A percentile compares a stretch with the other conserved stretches of the same genome.
Conservation (phyloP, 2,797 vertebrate species). For the Tympanoctomys barrerae region DNA sequence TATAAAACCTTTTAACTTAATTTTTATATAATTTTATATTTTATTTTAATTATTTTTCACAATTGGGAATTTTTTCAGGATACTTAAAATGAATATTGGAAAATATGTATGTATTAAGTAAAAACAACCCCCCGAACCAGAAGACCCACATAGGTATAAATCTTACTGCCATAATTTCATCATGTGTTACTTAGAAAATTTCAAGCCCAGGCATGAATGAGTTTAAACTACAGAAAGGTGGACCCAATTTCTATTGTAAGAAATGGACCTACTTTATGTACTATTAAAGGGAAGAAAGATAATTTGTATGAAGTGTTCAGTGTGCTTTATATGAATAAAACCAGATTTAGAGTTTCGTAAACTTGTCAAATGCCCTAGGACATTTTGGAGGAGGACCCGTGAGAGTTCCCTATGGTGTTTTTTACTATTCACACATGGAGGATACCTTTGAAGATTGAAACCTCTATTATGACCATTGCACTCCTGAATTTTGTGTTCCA, state of each 20-base stretch:
- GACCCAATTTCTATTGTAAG: not conserved
- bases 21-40: slow-evolving; percentile 52
- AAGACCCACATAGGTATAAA: not conserved
- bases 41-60: slow-evolving; percentile 54
- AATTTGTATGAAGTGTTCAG: not conserved
- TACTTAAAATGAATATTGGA: not conserved
- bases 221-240: not conserved
- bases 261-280: not conserved
- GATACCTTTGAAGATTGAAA: not conserved
- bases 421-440: not conserved
- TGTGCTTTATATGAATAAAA: not conserved
- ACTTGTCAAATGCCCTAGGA: not conserved
- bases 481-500: not conserved
- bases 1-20: slow-evolving; percentile 49
- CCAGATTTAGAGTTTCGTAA: not conserved
- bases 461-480: not conserved
- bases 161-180: not conserved
- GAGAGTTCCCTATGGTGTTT: not conserved
- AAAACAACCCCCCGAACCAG: not conserved
- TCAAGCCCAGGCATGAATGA: not conserved
- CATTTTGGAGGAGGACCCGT: not conserved
- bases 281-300: not conserved
- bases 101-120: not conserved
- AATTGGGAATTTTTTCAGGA: not conserved
- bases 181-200: not conserved